phyloP scores from a whole-genome alignment of 2,113 vertebrate genomes.

The Grammomys surdaster region DNA sequence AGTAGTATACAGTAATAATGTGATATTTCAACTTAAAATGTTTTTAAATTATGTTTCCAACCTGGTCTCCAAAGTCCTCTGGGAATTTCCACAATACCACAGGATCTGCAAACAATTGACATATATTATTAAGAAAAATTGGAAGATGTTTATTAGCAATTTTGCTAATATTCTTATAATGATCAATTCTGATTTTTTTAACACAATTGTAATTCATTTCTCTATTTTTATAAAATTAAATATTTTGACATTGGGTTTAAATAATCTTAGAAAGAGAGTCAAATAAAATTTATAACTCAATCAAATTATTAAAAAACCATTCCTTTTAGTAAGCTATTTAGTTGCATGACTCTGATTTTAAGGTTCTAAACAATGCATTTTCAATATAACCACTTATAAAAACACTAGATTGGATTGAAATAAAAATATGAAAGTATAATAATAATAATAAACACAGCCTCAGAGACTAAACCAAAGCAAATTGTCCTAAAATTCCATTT shows the following conservation, averaged over 20 bases:
- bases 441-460: neutral
- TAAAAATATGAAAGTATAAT: constrained; percentile 10
- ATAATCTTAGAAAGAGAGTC: neutral
- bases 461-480: constrained; percentile 14
- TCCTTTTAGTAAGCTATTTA: constrained; percentile 20
- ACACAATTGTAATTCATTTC: neutral
- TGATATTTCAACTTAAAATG: constrained; percentile 83
- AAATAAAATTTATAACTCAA: constrained; percentile 51
- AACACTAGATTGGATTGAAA: constrained; percentile 12
- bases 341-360: constrained; percentile 11
- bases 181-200: constrained; percentile 3
- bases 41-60: constrained; percentile 88
- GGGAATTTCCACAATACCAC: constrained; percentile 99
- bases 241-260: constrained; percentile 21
- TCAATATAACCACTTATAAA: constrained; percentile 20
- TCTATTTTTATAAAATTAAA: constrained; percentile 27
- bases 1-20: constrained; percentile 60
- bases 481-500: constrained; percentile 28
- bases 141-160: constrained; percentile 79
- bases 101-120: constrained; percentile 99
- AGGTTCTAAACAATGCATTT: constrained; percentile 35
- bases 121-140: constrained; percentile 96
- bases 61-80: constrained; percentile 99
- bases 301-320: constrained; percentile 51
- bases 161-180: neutral